Evolutionary conservation across 1,140 invertebrate genomes (phyloP).

Genomic region (Brachionus rubens): DNA sequence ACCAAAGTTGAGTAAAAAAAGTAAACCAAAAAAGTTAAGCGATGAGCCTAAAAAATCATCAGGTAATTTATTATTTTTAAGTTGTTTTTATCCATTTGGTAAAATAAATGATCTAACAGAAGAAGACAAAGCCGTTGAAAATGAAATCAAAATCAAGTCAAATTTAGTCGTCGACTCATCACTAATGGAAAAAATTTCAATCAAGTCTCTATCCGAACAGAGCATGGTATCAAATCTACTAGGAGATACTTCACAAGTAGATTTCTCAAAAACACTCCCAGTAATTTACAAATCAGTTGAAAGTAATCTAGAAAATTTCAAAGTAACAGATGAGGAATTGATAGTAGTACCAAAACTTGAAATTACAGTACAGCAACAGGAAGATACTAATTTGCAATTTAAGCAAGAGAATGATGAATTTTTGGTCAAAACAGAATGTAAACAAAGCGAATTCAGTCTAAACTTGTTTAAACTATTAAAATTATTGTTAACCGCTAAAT

Average conservation of each 20-base stretch:
- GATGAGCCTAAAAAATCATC: neutral
- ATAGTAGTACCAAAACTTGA: too few species aligned
- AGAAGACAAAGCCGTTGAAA: neutral
- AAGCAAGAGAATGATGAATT: neutral
- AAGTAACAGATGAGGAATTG: too few species aligned
- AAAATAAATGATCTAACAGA: neutral
- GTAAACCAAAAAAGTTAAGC: neutral
- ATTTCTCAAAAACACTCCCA: neutral
- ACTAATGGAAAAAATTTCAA: neutral
- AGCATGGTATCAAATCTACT: neutral
- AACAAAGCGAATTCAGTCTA: neutral
- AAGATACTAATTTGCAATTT: neutral
- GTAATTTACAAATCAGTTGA: neutral
- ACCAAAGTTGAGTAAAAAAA: neutral
- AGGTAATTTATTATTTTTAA: neutral
- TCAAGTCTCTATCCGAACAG: neutral
- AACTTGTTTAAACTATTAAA: conserved; percentile 36
- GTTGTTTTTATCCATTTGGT: too few species aligned
- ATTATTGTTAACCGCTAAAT: conserved; percentile 2
- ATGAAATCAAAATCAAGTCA: too few species aligned
- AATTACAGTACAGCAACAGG: neutral
- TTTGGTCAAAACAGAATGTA: neutral
- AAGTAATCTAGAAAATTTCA: too few species aligned
- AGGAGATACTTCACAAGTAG: neutral
- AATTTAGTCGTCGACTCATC: neutral